Conservation (phyloP, 2,113 vertebrate species). For the Epinephelus cyanopodus region DNA sequence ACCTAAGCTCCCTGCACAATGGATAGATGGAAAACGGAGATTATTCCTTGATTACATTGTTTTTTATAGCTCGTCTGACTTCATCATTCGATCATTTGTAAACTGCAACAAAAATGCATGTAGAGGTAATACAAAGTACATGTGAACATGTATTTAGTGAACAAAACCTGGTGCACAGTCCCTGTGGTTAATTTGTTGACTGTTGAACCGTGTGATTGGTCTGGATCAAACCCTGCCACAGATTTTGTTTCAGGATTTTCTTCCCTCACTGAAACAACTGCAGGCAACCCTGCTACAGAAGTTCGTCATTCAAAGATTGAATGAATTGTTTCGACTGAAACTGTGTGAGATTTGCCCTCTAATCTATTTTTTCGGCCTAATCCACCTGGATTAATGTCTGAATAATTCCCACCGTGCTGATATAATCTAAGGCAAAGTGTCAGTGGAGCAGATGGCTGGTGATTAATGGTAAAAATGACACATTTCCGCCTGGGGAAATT, state of each 20-base stretch:
- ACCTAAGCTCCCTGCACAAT: conserved; percentile 37
- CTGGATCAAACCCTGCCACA: background rate
- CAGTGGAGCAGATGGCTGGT: conserved; percentile 75
- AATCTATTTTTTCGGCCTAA: conserved; percentile 70
- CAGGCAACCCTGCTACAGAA: background rate
- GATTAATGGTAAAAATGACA: conserved; percentile 55
- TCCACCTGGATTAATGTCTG: conserved; percentile 78
- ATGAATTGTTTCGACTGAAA: background rate
- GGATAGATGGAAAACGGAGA: conserved; percentile 37
- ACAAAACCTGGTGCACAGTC: no score
- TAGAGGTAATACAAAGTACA: background rate
- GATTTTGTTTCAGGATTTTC: conserved; percentile 8
- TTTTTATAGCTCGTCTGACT: conserved; percentile 26
- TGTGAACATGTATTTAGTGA: background rate
- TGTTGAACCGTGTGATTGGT: background rate
- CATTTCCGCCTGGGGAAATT: conserved; percentile 4
- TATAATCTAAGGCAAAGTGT: conserved; percentile 73
- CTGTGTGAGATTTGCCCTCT: conserved; percentile 55
- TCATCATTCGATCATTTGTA: conserved; percentile 18
- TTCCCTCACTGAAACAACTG: background rate
- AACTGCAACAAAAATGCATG: conserved; percentile 1
- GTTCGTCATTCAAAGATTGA: background rate
- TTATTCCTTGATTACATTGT: conserved; percentile 44
- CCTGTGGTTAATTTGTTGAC: background rate
- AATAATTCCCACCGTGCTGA: conserved; percentile 70